Evolutionary conservation across 1,140 invertebrate genomes (phyloP), one percentile per base, ranked within the genome.

Genomic region (Eubasilissa regina): DNA sequence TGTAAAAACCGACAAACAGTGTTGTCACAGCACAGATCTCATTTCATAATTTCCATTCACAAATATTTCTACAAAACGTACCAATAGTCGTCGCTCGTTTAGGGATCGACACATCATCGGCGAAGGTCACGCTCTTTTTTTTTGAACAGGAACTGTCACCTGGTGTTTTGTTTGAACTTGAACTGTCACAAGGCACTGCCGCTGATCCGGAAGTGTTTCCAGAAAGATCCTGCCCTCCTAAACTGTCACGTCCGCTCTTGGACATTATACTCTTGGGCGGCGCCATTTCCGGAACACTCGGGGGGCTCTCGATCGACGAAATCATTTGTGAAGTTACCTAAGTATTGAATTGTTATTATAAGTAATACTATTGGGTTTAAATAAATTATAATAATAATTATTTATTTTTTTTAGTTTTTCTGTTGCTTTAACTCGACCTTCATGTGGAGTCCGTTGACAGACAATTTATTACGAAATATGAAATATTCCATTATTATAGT

Each of bases 251-350:
- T 4, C 10, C 13, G 19, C 51, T 56, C 62, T 75, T 82, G 13
- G 70, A 64, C n/a, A 75, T 80, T 13, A 80, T 79, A 17, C 78
- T 60, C 51, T 82, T 82, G 44, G 70, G 55, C 45, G 53, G 43
- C 6, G 55, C n/a, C 8, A 47, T 53, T 11, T 77, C 68, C 0
- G 11, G 44, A 55, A 4, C 62, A 48, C 44, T 70, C 25, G 75
- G 35, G 10, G 81, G 76, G 17, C 72, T 73, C 9, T 80, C 44
- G 53, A 82, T 78, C 1, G 81, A 80, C 12, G 75, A 82, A 17
- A 82, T 45, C 45, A 53, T 51, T 53, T 72, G 47, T 10, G 68
- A 72, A 43, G 58, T 21, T 19, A 66, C 19, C 43, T 66, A 66
- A 1, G 25, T 35, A 35, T 6, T 3, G 25, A n/a, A n/a, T n/a